Conservation (phyloP, 1,140 invertebrate species). For the Drosophila pseudoananassae region DNA sequence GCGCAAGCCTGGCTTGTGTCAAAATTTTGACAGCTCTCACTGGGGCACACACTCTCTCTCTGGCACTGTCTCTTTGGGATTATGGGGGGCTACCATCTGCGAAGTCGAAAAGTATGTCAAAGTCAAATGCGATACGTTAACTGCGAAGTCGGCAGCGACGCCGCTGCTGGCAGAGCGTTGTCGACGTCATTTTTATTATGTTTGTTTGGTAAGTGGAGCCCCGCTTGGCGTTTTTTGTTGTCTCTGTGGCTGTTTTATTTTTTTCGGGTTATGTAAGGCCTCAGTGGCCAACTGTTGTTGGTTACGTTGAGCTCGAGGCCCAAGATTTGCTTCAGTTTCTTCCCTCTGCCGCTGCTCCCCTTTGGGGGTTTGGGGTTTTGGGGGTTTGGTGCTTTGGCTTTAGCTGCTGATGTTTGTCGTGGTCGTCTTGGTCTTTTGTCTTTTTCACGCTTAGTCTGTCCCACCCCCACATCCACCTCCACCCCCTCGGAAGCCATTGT, state of each 20-base stretch:
- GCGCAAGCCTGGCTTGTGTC: slow-evolving; percentile 58
- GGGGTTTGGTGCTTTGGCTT: neutral
- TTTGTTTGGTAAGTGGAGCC: slow-evolving; percentile 80
- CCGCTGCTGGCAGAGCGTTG: slow-evolving; percentile 12
- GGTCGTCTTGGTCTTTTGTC: slow-evolving; percentile 67
- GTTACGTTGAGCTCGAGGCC: slow-evolving; percentile 64
- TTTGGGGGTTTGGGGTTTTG: neutral
- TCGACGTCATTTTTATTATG: slow-evolving; percentile 74
- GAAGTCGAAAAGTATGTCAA: slow-evolving; percentile 79
- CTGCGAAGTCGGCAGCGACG: slow-evolving; percentile 10
- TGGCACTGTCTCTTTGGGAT: neutral
- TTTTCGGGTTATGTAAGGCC: slow-evolving; percentile 65
- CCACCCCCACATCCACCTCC: neutral
- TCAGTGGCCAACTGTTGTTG: slow-evolving; percentile 70
- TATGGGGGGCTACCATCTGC: slow-evolving; percentile 43
- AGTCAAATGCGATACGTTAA: slow-evolving; percentile 65
- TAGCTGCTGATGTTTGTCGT: slow-evolving; percentile 49
- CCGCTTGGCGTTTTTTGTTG: slow-evolving; percentile 11
- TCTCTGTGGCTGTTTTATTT: neutral
- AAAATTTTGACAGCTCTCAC: slow-evolving; percentile 54
- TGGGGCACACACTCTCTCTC: slow-evolving; percentile 4
- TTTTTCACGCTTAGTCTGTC: slow-evolving; percentile 62
- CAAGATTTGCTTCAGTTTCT: slow-evolving; percentile 41
- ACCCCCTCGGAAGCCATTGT: slow-evolving; percentile 13
- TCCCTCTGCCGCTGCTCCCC: neutral